Evolutionary conservation across 2,113 vertebrate species (phyloP).

Genomic region (Fregetta grallaria): DNA sequence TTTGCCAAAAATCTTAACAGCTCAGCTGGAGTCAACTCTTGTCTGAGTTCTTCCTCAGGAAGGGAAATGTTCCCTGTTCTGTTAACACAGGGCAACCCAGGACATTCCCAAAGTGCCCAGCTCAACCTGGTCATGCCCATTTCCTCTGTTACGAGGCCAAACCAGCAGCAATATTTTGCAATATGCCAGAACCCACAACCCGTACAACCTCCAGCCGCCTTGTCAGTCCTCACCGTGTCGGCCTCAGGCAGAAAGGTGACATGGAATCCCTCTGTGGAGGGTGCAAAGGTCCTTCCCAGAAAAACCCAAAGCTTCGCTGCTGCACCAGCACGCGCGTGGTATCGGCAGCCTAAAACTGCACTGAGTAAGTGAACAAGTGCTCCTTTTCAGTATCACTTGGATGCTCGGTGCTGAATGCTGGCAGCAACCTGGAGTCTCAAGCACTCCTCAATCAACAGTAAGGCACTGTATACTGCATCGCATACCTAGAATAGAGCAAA

Average conservation of each 20-base stretch:
- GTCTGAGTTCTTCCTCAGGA: background rate
- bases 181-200: background rate
- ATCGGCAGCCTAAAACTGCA: background rate
- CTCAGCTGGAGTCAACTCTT: background rate
- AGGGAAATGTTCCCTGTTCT: background rate
- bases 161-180: background rate
- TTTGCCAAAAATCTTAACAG: background rate
- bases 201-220: background rate
- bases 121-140: background rate
- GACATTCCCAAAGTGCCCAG: background rate
- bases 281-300: background rate
- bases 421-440: background rate
- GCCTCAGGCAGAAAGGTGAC: background rate
- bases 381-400: background rate
- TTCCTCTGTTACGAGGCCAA: background rate
- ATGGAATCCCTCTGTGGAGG: background rate
- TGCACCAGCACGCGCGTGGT: background rate
- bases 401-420: background rate
- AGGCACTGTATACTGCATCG: background rate
- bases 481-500: background rate
- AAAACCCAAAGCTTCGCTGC: background rate
- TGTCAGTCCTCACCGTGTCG: accelerated
- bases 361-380: accelerated
- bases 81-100: background rate
- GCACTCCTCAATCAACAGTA: background rate